phyloP scores from a whole-genome alignment of 2,888 invertebrate genomes.

The Teinopalpus imperialis region DNA sequence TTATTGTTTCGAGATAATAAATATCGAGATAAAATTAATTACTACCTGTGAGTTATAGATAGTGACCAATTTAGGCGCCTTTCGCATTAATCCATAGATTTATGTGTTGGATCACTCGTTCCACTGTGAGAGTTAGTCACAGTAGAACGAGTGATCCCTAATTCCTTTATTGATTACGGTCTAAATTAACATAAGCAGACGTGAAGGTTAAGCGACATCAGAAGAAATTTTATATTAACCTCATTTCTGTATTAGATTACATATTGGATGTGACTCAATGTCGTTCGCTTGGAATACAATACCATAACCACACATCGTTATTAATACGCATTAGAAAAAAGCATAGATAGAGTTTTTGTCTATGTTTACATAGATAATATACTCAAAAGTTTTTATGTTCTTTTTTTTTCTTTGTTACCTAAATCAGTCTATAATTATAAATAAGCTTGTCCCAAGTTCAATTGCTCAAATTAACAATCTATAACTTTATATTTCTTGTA shows the following conservation, averaged over 20 bases:
- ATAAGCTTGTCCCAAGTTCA: no score
- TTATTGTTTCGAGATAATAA: slow-evolving; percentile 25
- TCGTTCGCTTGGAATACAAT: slow-evolving; percentile 7
- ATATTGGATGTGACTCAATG: slow-evolving; percentile 11
- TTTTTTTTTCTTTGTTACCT: no score
- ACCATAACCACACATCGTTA: slow-evolving; percentile 7
- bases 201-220: slow-evolving; percentile 1
- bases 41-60: slow-evolving; percentile 19
- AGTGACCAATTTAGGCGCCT: slow-evolving; percentile 25
- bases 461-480: no score
- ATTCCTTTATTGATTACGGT: slow-evolving; percentile 23
- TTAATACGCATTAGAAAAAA: slow-evolving; percentile 10
- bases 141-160: slow-evolving; percentile 13
- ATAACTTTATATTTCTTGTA: no score
- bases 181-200: slow-evolving; percentile 20
- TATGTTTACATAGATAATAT: slow-evolving; percentile 1
- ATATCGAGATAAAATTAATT: slow-evolving; percentile 27
- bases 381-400: no score
- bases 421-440: no score
- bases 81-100: slow-evolving; percentile 23
- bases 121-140: slow-evolving; percentile 2
- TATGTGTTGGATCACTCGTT: no score
- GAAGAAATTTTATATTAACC: slow-evolving; percentile 11
- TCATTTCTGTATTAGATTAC: slow-evolving; percentile 19
- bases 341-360: background rate